Percentiles rank a stretch among this genome's conserved stretches.
Evolutionary conservation across 2,113 vertebrate genomes (phyloP).

Genomic region (Petaurus breviceps): DNA sequence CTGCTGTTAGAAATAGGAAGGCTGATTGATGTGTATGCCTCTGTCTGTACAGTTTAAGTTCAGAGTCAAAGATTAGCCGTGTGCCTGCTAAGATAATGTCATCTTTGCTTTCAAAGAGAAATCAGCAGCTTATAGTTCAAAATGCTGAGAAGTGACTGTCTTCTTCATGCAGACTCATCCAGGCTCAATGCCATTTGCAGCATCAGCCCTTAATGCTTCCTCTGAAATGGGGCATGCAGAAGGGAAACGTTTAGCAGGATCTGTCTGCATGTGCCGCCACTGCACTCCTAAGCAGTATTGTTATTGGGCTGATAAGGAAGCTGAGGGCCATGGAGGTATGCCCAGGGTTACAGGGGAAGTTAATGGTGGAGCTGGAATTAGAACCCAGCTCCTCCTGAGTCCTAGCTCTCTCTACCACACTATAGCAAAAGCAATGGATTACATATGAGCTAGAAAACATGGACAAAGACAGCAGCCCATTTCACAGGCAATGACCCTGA

Average conservation of each 20-base stretch:
- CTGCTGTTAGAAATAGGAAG: not conserved
- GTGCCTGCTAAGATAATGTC: not conserved
- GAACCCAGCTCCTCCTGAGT: not conserved
- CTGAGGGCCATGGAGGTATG: not conserved
- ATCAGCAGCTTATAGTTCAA: not conserved
- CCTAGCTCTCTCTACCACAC: not conserved
- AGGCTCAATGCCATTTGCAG: no score
- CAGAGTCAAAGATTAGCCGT: not conserved
- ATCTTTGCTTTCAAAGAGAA: not conserved
- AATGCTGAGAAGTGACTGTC: not conserved
- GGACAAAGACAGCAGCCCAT: rapidly evolving
- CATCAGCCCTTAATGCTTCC: not conserved
- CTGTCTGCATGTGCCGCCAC: not conserved
- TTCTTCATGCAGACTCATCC: not conserved
- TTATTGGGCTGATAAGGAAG: not conserved
- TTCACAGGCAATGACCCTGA: rapidly evolving
- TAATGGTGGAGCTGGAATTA: not conserved
- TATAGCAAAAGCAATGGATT: not conserved
- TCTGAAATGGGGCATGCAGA: not conserved
- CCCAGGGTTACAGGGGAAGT: not conserved
- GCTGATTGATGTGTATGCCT: not conserved
- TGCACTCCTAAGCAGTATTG: not conserved
- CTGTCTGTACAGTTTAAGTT: not conserved
- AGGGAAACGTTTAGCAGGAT: not conserved
- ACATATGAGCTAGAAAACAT: not conserved